Conservation (phyloP, 2,888 invertebrate genomes). For the Branchipolynoe longqiensis region DNA sequence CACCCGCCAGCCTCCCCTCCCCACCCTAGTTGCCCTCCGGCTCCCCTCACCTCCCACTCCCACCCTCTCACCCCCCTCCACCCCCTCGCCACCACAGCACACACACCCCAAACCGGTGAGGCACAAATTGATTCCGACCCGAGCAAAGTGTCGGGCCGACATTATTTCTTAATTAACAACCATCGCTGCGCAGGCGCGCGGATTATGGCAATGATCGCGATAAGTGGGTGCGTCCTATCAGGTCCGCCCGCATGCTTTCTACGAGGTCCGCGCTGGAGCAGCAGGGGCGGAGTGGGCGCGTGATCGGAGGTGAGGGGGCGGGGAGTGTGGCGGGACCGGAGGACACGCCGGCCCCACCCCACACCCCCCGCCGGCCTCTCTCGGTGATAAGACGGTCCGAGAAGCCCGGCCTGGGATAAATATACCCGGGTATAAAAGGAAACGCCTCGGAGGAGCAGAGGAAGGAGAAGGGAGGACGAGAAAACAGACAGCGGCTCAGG, state of each 20-base stretch:
- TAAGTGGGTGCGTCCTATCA: slow-evolving; percentile 29
- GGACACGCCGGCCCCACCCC: too few relatives aligned
- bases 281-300: too few relatives aligned
- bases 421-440: neutral
- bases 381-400: too few relatives aligned
- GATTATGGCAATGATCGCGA: slow-evolving; percentile 19
- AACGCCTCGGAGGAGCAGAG: too few relatives aligned
- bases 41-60: neutral
- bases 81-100: neutral
- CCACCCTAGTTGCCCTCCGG: neutral
- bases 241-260: neutral
- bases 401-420: too few relatives aligned
- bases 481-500: neutral
- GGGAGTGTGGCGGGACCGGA: too few relatives aligned
- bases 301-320: too few relatives aligned
- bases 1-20: neutral
- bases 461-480: too few relatives aligned
- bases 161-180: slow-evolving; percentile 37
- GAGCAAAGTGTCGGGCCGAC: slow-evolving; percentile 10
- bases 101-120: neutral
- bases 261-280: neutral
- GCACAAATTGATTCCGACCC: slow-evolving; percentile 28
- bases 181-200: neutral
- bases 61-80: neutral
- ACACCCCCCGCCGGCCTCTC: too few relatives aligned